Percentiles rank a stretch among this genome's conserved stretches.
Conservation (phyloP, 2,888 invertebrate species). For the Hirtodrosophila trivittata region DNA sequence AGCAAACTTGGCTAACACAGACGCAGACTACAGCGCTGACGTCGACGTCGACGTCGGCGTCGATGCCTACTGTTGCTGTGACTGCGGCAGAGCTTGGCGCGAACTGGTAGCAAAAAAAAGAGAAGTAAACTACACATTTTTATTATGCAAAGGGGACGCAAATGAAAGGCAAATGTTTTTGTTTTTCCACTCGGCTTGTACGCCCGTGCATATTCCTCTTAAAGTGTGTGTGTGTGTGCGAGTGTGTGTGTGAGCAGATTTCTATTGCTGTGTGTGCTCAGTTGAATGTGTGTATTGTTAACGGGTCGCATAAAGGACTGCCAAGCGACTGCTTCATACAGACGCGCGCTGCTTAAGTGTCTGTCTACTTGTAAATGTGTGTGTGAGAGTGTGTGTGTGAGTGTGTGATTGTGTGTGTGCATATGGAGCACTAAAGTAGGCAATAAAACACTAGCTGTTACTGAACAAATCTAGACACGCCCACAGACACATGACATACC, state of each 20-base stretch:
- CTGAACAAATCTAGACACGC: slow-evolving; percentile 68
- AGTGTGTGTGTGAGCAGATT: slow-evolving; percentile 21
- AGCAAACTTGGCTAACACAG: slow-evolving; percentile 58
- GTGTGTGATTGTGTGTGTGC: slow-evolving; percentile 18
- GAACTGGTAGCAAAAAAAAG: slow-evolving; percentile 19
- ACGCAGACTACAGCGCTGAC: slow-evolving; percentile 1
- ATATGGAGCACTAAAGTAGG: slow-evolving; percentile 65
- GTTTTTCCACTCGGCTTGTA: slow-evolving; percentile 59
- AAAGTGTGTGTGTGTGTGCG: slow-evolving; percentile 1
- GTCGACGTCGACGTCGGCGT: background rate
- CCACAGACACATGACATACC: slow-evolving; percentile 60
- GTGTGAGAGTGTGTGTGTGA: slow-evolving; percentile 12
- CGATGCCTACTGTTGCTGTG: background rate
- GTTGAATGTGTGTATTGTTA: slow-evolving; percentile 75
- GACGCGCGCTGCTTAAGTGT: slow-evolving; percentile 1
- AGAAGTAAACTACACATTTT: slow-evolving; percentile 76
- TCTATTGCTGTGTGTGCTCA: slow-evolving; percentile 53
- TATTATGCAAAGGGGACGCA: slow-evolving; percentile 78
- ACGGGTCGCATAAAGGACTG: slow-evolving; percentile 63
- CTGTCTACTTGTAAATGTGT: slow-evolving; percentile 17
- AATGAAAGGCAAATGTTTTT: slow-evolving; percentile 79
- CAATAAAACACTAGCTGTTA: slow-evolving; percentile 71
- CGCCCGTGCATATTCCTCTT: slow-evolving; percentile 8
- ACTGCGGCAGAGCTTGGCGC: slow-evolving; percentile 19
- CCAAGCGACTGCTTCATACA: slow-evolving; percentile 37